Evolutionary conservation across 2,888 invertebrate species (phyloP), one percentile per base, ranked within the genome.

Genomic region (Zele albiditarsus): DNA sequence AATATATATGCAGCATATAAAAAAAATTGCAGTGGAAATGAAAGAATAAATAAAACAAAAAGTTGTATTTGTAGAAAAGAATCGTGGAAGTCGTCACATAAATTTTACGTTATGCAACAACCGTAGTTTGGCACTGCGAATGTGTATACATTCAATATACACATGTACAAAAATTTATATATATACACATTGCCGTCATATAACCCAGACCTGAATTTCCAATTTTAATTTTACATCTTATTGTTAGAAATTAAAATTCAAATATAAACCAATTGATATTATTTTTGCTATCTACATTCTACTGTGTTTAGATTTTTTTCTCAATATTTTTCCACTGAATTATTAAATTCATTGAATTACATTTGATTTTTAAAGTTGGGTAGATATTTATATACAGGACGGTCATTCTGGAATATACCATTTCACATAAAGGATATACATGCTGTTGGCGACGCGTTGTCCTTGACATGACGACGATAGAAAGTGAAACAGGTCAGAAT

Each of bases 391-490:
- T 53, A 53, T 2, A 53, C 8, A 53, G 20, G n/a, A 53, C 14
- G 46, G 20, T 20, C 20, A 53, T 38, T 38, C 53, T 53, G 53
- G 53, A 53, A 20, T 20, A 53, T 53, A 53, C 53, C 20, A 53
- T 62, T 31, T 28, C n/a, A 28, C 31, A 63, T 63, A 12, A 14
- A 33, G 28, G 63, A 63, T 28, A 63, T 63, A 38, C 33, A 38
- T 20, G n/a, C 4, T 5, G 28, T 28, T 70, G 70, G 68, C 23
- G 84, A 85, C 85, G 84, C 80, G 86, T 85, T 85, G 86, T 86
- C 87, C 87, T 87, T 88, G 87, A 87, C 87, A 88, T 84, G 84
- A 71, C 82, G 62, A 60, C 60, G 74, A 74, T 70, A 74, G 74
- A 74, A 74, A 74, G 74, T 74, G 70, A 74, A 74, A 74, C 65